These are phyloP conservation scores for Zelleria hepariella DNA, from an alignment of 2,888 invertebrate species.

Conservation along the genomic window DNA sequence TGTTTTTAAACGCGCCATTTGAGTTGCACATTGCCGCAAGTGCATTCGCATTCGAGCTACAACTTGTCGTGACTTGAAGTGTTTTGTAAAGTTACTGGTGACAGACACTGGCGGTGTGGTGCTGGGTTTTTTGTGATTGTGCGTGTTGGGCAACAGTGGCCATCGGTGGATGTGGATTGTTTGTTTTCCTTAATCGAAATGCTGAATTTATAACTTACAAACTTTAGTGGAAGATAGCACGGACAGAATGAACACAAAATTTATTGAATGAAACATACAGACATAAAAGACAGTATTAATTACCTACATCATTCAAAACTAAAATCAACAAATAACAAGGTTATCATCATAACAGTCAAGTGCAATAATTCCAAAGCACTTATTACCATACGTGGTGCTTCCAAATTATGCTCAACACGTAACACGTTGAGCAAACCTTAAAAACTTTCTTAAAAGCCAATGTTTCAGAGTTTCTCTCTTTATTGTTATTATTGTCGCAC, in stretches of 20 bases:
- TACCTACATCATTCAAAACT: background rate
- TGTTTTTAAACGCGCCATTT: constrained; percentile 26
- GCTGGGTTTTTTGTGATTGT: background rate
- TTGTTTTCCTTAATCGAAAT: constrained; percentile 17
- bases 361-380: background rate
- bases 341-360: background rate
- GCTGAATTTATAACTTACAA: background rate
- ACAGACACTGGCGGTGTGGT: background rate
- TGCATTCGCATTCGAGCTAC: constrained; percentile 1
- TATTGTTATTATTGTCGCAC: background rate
- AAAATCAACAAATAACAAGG: background rate
- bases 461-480: background rate
- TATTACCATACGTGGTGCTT: background rate
- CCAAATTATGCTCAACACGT: background rate
- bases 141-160: background rate
- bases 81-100: background rate
- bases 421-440: background rate
- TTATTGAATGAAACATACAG: background rate
- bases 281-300: too few relatives aligned
- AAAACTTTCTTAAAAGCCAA: background rate
- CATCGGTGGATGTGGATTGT: constrained; percentile 22
- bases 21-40: constrained; percentile 8
- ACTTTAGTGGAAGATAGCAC: background rate
- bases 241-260: background rate
- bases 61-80: background rate